Percentiles rank a stretch among this genome's conserved stretches.
phyloP scores from a whole-genome alignment of 2,797 vertebrate genomes.

The Anguilla pacifica region DNA sequence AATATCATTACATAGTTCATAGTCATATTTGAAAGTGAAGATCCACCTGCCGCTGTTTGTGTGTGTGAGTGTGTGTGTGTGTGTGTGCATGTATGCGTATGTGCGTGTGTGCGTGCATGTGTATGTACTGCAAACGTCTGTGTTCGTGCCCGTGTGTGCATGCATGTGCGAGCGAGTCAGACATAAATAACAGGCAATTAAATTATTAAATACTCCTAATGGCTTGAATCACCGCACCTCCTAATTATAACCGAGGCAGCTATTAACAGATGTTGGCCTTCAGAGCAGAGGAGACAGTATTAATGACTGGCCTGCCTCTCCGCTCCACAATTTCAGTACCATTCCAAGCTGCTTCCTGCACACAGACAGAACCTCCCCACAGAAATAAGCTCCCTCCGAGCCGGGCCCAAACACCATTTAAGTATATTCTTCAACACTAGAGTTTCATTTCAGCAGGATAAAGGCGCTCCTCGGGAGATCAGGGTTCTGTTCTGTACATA shows the following conservation, averaged over 20 bases:
- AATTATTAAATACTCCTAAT: constrained; percentile 74
- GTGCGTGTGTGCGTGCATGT: constrained; percentile 26
- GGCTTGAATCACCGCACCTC: constrained; percentile 50
- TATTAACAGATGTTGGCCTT: constrained; percentile 64
- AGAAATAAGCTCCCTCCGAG: background rate
- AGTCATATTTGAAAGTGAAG: background rate
- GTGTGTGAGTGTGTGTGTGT: constrained; percentile 26
- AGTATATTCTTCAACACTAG: background rate
- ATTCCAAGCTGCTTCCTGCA: background rate
- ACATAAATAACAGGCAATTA: constrained; percentile 66
- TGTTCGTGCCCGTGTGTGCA: constrained; percentile 11
- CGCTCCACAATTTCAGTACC: constrained; percentile 16
- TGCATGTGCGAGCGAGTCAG: constrained; percentile 31
- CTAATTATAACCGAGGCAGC: constrained; percentile 70
- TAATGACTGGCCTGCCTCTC: constrained; percentile 35
- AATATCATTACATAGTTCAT: background rate
- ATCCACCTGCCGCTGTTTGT: background rate
- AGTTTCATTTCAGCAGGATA: background rate
- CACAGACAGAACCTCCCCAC: background rate
- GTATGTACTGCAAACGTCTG: background rate
- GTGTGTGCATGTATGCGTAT: background rate
- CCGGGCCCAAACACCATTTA: background rate
- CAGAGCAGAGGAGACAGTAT: constrained; percentile 27
- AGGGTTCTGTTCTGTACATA: background rate
- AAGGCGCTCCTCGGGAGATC: background rate